These are phyloP conservation scores for Chlorodrepanis virens DNA, from an alignment of 2,113 vertebrate species.

Conservation along the genomic window DNA sequence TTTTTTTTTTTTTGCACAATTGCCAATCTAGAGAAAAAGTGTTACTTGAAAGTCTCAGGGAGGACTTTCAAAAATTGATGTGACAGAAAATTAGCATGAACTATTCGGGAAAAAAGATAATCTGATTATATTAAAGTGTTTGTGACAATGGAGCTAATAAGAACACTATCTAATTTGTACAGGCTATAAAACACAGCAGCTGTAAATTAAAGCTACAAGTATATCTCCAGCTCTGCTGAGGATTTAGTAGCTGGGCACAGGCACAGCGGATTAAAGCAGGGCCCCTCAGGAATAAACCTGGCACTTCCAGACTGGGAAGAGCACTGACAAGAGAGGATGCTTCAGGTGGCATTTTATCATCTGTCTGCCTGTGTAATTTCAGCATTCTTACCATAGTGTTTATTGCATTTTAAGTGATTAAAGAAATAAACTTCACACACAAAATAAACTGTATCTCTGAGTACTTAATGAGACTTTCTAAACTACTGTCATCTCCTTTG, in stretches of 20 bases:
- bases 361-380: background rate
- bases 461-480: constrained; percentile 30
- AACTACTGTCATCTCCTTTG: background rate
- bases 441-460: background rate
- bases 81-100: background rate
- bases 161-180: background rate
- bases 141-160: background rate
- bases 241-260: background rate
- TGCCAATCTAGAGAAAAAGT: background rate
- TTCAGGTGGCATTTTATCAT: background rate
- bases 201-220: background rate
- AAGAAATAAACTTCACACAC: background rate
- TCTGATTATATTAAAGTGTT: background rate
- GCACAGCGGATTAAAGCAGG: background rate
- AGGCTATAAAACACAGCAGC: background rate
- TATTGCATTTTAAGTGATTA: background rate
- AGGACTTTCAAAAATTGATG: background rate
- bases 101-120: background rate
- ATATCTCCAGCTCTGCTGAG: background rate
- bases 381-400: background rate
- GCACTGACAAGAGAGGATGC: background rate
- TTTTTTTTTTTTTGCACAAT: background rate
- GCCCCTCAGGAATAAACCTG: background rate
- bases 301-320: background rate
- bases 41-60: background rate